Evolutionary conservation across 2,113 vertebrate species (phyloP), one percentile per base, ranked within the genome.

Genomic region (Emydura subglobosa): DNA sequence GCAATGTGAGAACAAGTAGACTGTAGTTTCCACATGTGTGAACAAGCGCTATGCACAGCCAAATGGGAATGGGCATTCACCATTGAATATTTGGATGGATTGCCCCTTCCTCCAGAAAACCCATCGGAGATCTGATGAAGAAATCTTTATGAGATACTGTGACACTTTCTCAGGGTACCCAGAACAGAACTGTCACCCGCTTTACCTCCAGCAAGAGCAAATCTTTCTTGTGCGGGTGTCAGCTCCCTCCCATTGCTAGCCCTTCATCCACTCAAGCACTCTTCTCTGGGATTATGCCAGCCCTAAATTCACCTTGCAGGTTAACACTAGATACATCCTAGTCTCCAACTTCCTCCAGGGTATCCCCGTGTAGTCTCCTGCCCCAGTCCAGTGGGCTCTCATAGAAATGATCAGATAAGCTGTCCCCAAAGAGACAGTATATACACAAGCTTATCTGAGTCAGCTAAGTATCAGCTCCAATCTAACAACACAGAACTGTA

Each of bases 1-100:
- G 59, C 59, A 65, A 16, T 53, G 42, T n/a, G 39, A 53, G 50
- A n/a, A 80, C 0, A 0, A 14, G 49, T 51, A 31, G 0, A 0
- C 53, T 55, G 27, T 7, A 47, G 22, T n/a, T 92, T 39, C 16
- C 78, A 53, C 31, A 65, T 12, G 29, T 65, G 31, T 39, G 12
- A 78, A 53, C 14, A 65, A 29, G 12, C 34, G 14, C 59, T 65
- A 17, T 65, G 59, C 14, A 34, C 31, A n/a, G 19, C 44, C 0
- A 0, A 55, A 22, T 5, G 25, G 24, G 81, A 72, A 24, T 39
- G 44, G 39, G 54, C 61, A 84, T 55, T 79, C 74, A 81, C 24
- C 0, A 0, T 44, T 82, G 44, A 78, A 49, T 39, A 39, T 39
- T 39, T 39, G 4, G 12, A 72, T 81, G 31, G 21, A 29, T 86